Evolutionary conservation across 2,113 vertebrate genomes (phyloP), one percentile per base, ranked within the genome.

Genomic region (Hyaena hyaena): DNA sequence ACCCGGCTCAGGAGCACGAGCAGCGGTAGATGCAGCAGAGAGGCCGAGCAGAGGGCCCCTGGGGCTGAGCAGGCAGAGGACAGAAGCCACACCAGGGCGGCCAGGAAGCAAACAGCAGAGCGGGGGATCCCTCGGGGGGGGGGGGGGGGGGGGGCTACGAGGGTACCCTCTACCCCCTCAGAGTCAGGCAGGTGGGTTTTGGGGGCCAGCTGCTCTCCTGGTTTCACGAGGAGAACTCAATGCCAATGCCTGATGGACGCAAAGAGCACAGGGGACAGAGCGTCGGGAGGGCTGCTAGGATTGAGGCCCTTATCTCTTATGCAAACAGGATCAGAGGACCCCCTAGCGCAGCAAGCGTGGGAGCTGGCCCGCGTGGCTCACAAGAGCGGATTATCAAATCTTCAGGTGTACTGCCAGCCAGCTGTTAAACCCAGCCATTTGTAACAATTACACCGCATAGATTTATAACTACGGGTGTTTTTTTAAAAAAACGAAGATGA

Each of bases 331-430:
- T 31, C 53, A 14, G 81, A 43, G 35, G 23, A 24, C 12, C 33
- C 65, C 31, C 3, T 0, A 82, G 33, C 79, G 55, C 50, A 61
- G 39, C 39, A 35, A 19, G 90, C 3, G 33, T 26, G 3, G 2
- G 23, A 39, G 90, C n/a, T 2, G 0, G 12, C 45, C 66, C 10
- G 0, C 31, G 1, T 0, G 26, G 39, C 69, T 68, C 65, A 10
- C 0, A 5, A 80, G 55, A 96, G 65, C 74, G 53, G 19, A 66
- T 35, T 10, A 15, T 39, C 17, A 39, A 0, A 23, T 39, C 45
- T 63, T 45, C 24, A 4, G 65, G 31, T 21, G 53, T 76, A 80
- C 19, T 15, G 55, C 23, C 74, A 87, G 53, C 28, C 24, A 1
- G 7, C 24, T 23, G 43, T 79, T 79, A 61, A 82, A 87, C 65